Evolutionary conservation across 1,140 invertebrate genomes (phyloP).

Genomic region (Cardiocondyla obscurior): DNA sequence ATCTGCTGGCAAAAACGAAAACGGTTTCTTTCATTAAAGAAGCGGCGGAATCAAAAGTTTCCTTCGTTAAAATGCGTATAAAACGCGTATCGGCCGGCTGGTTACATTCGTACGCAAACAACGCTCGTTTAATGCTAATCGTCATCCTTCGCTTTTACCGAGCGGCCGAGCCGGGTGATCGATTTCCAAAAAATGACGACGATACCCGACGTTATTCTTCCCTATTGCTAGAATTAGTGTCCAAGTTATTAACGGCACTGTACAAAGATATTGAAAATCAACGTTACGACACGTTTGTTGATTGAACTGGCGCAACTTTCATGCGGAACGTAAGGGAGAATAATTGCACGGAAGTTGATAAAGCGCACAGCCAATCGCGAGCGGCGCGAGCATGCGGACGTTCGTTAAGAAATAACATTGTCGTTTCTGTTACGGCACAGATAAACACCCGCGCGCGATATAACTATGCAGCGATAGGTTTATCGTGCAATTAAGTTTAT

Average conservation of each 20-base stretch:
- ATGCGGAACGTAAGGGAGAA: not conserved
- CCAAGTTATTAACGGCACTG: not conserved
- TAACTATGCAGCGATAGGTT: slow-evolving; percentile 33
- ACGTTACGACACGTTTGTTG: not conserved
- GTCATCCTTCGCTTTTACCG: not conserved
- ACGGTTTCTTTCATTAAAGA: slow-evolving; percentile 53
- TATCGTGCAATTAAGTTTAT: slow-evolving; percentile 22
- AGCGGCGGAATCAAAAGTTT: slow-evolving; percentile 48
- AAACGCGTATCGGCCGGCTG: slow-evolving; percentile 1
- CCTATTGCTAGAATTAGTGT: not conserved
- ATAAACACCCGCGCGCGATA: not conserved
- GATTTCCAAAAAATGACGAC: not conserved
- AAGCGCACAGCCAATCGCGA: not conserved
- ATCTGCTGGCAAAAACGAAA: slow-evolving; percentile 31
- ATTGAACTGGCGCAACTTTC: not conserved
- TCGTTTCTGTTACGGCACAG: not conserved
- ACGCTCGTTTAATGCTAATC: slow-evolving; percentile 5
- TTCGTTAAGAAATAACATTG: slow-evolving; percentile 1
- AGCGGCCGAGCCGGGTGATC: not conserved
- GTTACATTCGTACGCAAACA: slow-evolving; percentile 16
- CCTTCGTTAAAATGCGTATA: slow-evolving; percentile 22
- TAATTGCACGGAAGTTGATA: slow-evolving; percentile 3
- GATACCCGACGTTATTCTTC: not conserved
- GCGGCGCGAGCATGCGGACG: not conserved
- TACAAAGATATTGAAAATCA: not conserved